Conservation (phyloP, 2,888 invertebrate species). For the Anarsia innoxiella region DNA sequence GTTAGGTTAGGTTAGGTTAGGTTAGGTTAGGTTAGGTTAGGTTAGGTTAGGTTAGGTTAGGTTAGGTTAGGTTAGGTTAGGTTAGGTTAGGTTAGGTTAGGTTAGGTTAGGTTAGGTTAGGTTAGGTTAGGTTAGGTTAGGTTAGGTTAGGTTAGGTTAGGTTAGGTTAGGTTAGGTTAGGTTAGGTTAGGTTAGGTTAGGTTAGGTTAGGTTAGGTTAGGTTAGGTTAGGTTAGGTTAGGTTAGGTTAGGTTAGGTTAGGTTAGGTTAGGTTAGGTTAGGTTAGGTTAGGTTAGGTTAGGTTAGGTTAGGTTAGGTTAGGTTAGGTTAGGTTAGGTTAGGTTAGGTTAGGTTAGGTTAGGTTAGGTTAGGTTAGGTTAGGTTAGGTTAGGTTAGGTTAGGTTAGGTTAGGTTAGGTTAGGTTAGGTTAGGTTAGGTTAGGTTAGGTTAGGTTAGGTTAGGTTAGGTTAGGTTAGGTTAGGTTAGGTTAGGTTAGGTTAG, state of each 20-base stretch:
- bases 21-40: conserved; percentile 15
- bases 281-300: conserved; percentile 9
- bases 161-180: conserved; percentile 12
- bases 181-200: conserved; percentile 10
- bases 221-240: conserved; percentile 1
- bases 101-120: conserved; percentile 2
- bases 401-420: conserved; percentile 2
- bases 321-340: conserved; percentile 2
- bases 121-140: conserved; percentile 2
- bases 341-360: conserved; percentile 10
- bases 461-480: conserved; percentile 12
- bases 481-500: conserved; percentile 10
- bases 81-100: conserved; percentile 33
- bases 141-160: conserved; percentile 10
- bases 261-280: conserved; percentile 12
- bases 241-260: conserved; percentile 10
- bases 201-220: conserved; percentile 2
- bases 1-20: conserved; percentile 19
- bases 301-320: conserved; percentile 2
- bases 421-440: conserved; percentile 1
- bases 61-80: conserved; percentile 12
- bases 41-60: conserved; percentile 27
- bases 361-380: conserved; percentile 12
- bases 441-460: conserved; percentile 10
- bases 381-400: conserved; percentile 10